Percentiles rank a stretch among this genome's conserved stretches.
phyloP scores from a whole-genome alignment of 2,888 invertebrate genomes.

The Hoplodrina blanda region DNA sequence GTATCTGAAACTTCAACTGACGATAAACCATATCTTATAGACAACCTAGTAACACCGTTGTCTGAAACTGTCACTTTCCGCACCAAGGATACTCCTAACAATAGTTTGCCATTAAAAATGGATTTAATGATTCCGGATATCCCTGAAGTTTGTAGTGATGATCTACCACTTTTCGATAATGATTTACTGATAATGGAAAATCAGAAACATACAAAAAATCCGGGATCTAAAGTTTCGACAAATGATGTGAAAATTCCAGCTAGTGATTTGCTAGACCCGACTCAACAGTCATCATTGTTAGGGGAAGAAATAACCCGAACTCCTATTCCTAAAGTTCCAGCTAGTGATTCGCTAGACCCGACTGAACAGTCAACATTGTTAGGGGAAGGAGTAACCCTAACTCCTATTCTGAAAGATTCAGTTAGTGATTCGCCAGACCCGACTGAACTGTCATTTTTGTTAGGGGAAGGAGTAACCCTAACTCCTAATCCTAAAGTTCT shows the following conservation, averaged over 20 bases:
- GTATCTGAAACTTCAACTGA: neutral
- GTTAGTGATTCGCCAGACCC: neutral
- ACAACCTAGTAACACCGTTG: slow-evolving; percentile 5
- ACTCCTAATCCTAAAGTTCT: no score
- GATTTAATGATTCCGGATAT: neutral
- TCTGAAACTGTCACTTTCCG: neutral
- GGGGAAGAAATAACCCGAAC: neutral
- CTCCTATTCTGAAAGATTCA: neutral
- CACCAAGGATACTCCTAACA: neutral
- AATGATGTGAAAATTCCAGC: no score
- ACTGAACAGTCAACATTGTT: neutral
- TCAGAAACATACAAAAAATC: no score
- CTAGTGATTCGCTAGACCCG: neutral
- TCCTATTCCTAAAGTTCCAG: neutral
- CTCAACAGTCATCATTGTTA: neutral
- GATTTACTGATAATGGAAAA: neutral
- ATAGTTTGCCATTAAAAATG: slow-evolving; percentile 14
- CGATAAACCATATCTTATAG: slow-evolving; percentile 8
- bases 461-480: neutral
- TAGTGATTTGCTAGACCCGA: neutral
- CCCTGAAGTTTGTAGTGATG: neutral
- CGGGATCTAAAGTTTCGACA: neutral
- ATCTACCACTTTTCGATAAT: neutral
- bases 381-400: neutral
- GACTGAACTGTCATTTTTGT: neutral